Base-by-base conservation (phyloP, 2,113 vertebrate genomes). In the Talpa occidentalis region DNA sequence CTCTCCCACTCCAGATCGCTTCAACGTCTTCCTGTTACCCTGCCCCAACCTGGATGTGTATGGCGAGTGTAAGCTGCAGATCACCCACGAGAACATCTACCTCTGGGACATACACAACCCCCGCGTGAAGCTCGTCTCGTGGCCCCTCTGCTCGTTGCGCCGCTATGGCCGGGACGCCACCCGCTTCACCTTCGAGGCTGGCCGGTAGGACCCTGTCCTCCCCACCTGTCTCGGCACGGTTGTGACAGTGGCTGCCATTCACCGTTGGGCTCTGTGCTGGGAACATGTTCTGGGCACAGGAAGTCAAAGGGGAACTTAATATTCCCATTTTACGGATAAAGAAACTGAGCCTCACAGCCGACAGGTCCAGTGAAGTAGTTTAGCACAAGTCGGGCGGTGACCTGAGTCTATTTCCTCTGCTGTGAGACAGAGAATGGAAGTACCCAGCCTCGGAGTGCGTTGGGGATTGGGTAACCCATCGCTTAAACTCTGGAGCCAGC, bases 21-120 rank as follows among this genome's bases (percentile, higher is more conserved):
- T 99, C 96, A 99, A 98, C 2, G 99, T 99, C 95, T 99, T 99
- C 98, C 98, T 99, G 95, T 96, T 99, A 37, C 99, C 99, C 40
- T 99, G 99, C 94, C 99, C 99, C 77, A 99, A 99, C 98, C 97
- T 99, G 98, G 99, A 99, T n/a, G 98, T 99, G 94, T 99, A 99
- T 0, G 99, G 99, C 0, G 99, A 99, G 97, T 99, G 99, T 97
- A 99, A 99, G 98, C 99, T 99, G 99, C 99, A 99, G 98, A 99
- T 99, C 97, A 99, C 99, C 60, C 99, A 99, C 0, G 99, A 99
- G 97, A 99, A 99, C 98, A 99, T 99, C 98, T 99, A 99, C 99
- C 99, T 99, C 98, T 99, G 99, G 99, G 99, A 99, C 97, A 98
- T 97, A 32, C 99, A 99, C 98, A 99, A 99, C 97, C 99, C 99